Evolutionary conservation across 2,113 vertebrate genomes (phyloP).

Genomic region (Aythya baeri): DNA sequence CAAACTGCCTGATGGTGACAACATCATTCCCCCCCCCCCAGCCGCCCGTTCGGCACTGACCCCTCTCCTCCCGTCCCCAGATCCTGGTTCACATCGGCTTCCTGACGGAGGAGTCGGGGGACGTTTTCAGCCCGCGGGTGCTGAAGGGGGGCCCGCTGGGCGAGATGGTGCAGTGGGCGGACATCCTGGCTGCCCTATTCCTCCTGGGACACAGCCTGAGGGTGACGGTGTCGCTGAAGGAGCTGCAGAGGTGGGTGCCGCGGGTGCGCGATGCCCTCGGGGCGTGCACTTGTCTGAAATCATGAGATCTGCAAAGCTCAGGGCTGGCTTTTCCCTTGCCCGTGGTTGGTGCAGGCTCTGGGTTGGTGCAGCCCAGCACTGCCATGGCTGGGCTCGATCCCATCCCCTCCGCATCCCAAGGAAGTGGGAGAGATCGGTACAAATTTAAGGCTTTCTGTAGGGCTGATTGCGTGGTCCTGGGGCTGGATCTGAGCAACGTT

Average conservation of each 20-base stretch:
- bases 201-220: slow-evolving; percentile 91
- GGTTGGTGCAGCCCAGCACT: not conserved
- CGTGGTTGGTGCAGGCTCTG: accelerated
- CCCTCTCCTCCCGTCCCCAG: slow-evolving; percentile 67
- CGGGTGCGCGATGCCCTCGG: accelerated
- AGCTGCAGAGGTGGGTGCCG: slow-evolving; percentile 92
- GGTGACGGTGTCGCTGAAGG: slow-evolving; percentile 93
- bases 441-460: not conserved
- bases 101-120: slow-evolving; percentile 95
- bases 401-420: not conserved
- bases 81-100: slow-evolving; percentile 95
- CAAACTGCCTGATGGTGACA: not conserved
- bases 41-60: not conserved
- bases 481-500: accelerated
- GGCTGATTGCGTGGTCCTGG: not conserved
- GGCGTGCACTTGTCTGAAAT: not conserved
- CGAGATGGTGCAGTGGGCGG: slow-evolving; percentile 99
- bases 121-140: slow-evolving; percentile 95
- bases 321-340: not conserved
- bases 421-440: not conserved
- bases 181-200: slow-evolving; percentile 92
- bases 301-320: not conserved
- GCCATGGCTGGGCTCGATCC: accelerated
- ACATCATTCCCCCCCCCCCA: not conserved
- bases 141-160: slow-evolving; percentile 96